phyloP scores from a whole-genome alignment of 2,113 vertebrate species.

The Albula goreensis region DNA sequence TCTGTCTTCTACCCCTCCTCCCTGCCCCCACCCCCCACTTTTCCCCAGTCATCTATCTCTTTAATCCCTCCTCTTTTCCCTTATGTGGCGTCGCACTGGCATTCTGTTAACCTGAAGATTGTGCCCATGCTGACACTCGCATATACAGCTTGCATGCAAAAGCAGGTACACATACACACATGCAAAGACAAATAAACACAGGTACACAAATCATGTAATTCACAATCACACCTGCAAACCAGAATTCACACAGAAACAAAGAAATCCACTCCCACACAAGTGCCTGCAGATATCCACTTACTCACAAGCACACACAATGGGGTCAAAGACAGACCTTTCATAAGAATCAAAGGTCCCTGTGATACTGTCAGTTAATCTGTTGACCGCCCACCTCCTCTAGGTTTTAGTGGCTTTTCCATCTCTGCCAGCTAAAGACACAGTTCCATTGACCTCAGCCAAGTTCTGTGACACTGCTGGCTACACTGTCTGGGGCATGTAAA shows the following conservation, averaged over 20 bases:
- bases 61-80: constrained; percentile 4
- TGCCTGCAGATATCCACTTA: too few relatives aligned
- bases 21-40: neutral
- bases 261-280: too few relatives aligned
- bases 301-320: neutral
- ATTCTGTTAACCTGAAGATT: neutral
- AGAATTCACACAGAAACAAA: too few relatives aligned
- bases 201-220: too few relatives aligned
- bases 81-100: neutral
- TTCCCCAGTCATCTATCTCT: neutral
- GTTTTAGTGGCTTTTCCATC: neutral
- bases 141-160: neutral
- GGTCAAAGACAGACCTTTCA: too few relatives aligned
- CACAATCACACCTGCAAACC: too few relatives aligned
- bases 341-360: neutral
- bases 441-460: neutral
- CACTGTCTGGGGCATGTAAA: neutral
- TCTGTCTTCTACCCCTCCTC: neutral
- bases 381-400: neutral
- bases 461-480: neutral
- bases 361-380: neutral
- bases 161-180: neutral
- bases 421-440: constrained; percentile 5
- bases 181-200: neutral
- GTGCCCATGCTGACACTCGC: neutral